Conservation (phyloP, 2,797 vertebrate genomes). For the Anolis apletophallus region DNA sequence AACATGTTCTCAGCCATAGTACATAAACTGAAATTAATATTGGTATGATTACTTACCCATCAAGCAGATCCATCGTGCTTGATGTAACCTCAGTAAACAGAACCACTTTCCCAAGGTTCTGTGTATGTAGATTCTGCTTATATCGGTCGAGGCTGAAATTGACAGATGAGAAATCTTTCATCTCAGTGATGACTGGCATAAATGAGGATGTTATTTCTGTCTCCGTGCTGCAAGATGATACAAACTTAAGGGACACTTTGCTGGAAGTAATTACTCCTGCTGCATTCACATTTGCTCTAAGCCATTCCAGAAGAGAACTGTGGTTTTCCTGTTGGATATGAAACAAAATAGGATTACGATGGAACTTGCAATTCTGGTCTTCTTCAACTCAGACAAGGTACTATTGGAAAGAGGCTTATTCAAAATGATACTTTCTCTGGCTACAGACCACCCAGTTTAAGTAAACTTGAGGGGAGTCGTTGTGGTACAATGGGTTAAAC, state of each 20-base stretch:
- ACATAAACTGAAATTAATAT: rapidly evolving
- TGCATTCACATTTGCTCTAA: slow-evolving; percentile 72
- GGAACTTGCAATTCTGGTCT: background rate
- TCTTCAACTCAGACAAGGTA: background rate
- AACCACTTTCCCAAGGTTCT: slow-evolving; percentile 82
- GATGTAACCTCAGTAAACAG: slow-evolving; percentile 87
- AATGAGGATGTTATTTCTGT: slow-evolving; percentile 65
- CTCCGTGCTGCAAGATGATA: slow-evolving; percentile 62
- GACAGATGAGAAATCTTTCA: slow-evolving; percentile 71
- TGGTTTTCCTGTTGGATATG: slow-evolving; percentile 69
- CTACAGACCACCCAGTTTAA: background rate
- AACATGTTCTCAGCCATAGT: no score
- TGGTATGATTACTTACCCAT: slow-evolving; percentile 83
- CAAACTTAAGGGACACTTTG: slow-evolving; percentile 79
- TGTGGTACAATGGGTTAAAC: no score
- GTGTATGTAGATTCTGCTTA: slow-evolving; percentile 82
- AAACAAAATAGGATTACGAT: slow-evolving; percentile 25
- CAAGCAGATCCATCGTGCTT: slow-evolving; percentile 90
- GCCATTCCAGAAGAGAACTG: slow-evolving; percentile 80
- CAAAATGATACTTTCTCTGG: background rate
- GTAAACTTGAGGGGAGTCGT: background rate
- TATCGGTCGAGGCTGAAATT: slow-evolving; percentile 87
- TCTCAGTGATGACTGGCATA: slow-evolving; percentile 81
- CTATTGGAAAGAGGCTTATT: background rate
- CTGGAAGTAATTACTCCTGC: slow-evolving; percentile 76